Conservation (phyloP, 2,888 invertebrate species). For the Thera obeliscata region DNA sequence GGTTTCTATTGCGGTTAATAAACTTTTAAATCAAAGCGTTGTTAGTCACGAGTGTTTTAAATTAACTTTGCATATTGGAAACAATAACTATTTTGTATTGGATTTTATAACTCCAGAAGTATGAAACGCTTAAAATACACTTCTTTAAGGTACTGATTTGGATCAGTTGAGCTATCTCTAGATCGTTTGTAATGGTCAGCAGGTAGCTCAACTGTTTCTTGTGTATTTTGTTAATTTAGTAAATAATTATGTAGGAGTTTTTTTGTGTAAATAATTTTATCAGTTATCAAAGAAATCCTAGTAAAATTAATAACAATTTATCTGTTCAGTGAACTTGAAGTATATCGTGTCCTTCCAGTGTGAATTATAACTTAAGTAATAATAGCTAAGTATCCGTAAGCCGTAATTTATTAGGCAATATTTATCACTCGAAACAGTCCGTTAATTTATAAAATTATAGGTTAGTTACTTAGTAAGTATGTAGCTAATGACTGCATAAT, state of each 20-base stretch:
- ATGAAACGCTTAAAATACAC: background rate
- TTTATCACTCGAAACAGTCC: background rate
- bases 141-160: too few relatives aligned
- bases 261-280: too few relatives aligned
- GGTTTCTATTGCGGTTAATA: constrained; percentile 31
- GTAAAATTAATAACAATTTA: too few relatives aligned
- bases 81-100: constrained; percentile 5
- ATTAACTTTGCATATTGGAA: constrained; percentile 1
- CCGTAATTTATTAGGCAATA: background rate
- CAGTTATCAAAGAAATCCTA: too few relatives aligned
- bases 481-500: background rate
- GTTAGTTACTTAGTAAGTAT: background rate
- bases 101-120: constrained; percentile 3
- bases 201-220: too few relatives aligned
- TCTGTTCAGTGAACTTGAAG: background rate
- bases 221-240: too few relatives aligned
- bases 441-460: background rate
- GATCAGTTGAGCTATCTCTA: too few relatives aligned
- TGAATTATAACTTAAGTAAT: background rate
- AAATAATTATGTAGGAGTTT: too few relatives aligned
- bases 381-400: background rate
- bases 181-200: too few relatives aligned
- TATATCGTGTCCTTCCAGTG: background rate
- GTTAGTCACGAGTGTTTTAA: constrained; percentile 18
- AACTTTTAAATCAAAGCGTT: constrained; percentile 16